Evolutionary conservation across 2,888 invertebrate species (phyloP).

Genomic region (Cyclophora albipunctata): DNA sequence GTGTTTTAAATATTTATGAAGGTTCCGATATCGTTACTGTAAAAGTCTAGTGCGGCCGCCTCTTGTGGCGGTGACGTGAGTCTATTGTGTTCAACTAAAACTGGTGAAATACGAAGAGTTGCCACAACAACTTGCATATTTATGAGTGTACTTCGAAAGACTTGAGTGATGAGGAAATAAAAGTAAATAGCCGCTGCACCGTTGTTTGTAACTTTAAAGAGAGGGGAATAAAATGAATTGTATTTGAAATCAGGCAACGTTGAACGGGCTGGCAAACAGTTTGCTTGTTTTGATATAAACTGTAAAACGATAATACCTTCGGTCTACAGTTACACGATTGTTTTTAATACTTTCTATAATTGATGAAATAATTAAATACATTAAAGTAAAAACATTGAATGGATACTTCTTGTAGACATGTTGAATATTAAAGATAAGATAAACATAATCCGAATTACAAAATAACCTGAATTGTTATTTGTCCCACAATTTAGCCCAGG

Average conservation of each 20-base stretch:
- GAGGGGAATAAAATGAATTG: slow-evolving; percentile 29
- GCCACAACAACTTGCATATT: slow-evolving; percentile 61
- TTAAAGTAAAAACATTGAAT: not conserved
- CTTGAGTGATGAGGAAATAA: slow-evolving; percentile 63
- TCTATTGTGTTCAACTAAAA: slow-evolving; percentile 55
- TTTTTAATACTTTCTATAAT: not conserved
- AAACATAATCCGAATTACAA: too few species aligned
- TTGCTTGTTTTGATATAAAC: slow-evolving; percentile 4
- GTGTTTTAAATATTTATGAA: too few species aligned
- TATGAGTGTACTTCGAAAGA: slow-evolving; percentile 62
- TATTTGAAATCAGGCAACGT: slow-evolving; percentile 17
- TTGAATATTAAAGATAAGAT: too few species aligned
- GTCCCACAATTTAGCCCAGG: not conserved
- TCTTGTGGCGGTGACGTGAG: slow-evolving; percentile 41
- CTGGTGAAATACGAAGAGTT: slow-evolving; percentile 55
- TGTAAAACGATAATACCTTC: too few species aligned
- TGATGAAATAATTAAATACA: not conserved
- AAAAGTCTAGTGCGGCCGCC: slow-evolving; percentile 45
- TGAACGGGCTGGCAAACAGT: slow-evolving; percentile 5
- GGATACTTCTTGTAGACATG: too few species aligned
- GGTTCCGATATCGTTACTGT: slow-evolving; percentile 56
- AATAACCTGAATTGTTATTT: too few species aligned
- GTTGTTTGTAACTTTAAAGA: slow-evolving; percentile 37
- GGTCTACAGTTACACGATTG: too few species aligned
- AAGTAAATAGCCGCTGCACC: slow-evolving; percentile 49